These are phyloP conservation scores for Bombus pyrosoma DNA, from an alignment of 1,140 invertebrate species.

Conservation along the genomic window DNA sequence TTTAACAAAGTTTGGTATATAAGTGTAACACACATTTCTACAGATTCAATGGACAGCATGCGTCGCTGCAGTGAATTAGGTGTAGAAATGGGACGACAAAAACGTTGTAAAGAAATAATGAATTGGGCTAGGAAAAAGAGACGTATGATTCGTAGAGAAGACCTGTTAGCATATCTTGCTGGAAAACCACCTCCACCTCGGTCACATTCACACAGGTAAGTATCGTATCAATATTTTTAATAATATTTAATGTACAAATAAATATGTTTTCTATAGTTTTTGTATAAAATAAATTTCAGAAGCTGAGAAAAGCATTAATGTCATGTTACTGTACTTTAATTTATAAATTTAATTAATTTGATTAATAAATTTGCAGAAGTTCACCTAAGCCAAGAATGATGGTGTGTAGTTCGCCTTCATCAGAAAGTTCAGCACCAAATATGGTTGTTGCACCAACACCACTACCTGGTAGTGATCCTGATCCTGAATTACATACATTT, in stretches of 20 bases:
- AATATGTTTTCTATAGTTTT: not conserved
- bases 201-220: constrained; percentile 79
- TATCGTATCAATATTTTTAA: not conserved
- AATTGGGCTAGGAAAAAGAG: constrained; percentile 90
- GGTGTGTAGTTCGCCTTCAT: constrained; percentile 80
- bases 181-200: constrained; percentile 87
- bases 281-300: constrained; percentile 1
- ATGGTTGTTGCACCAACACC: constrained; percentile 79
- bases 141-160: constrained; percentile 89
- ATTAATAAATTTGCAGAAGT: constrained; percentile 74
- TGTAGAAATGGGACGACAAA: constrained; percentile 88
- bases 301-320: not conserved
- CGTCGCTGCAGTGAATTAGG: constrained; percentile 88
- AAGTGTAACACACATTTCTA: constrained; percentile 35
- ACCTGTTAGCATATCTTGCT: constrained; percentile 90
- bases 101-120: constrained; percentile 89
- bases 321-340: not conserved
- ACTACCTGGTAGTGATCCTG: constrained; percentile 80
- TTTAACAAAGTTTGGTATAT: not conserved
- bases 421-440: constrained; percentile 80
- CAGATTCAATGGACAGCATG: constrained; percentile 89
- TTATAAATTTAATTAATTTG: too few relatives aligned
- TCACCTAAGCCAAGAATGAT: constrained; percentile 83
- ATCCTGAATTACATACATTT: constrained; percentile 88
- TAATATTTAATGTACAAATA: not conserved